Evolutionary conservation across 2,797 vertebrate genomes (phyloP), one percentile per base, ranked within the genome.

Genomic region (Bryconaethiops microstoma): DNA sequence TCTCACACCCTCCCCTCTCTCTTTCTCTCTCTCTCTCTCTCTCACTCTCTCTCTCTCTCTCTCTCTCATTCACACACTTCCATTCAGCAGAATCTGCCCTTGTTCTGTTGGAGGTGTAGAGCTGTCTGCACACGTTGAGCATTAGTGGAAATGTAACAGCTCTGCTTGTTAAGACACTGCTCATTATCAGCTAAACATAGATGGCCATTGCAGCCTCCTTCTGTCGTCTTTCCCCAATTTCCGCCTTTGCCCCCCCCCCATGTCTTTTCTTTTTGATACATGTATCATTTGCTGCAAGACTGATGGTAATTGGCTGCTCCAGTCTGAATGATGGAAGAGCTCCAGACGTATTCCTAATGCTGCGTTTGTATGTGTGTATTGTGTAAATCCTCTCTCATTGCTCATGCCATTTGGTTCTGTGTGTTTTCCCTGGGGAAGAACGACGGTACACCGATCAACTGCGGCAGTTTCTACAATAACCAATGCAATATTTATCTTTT

Each of bases 271-370:
- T 83, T 88, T 80, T 86, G 60, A 63, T 25, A 16, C 60, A 29
- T 84, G 84, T 86, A 42, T 85, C 90, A 89, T 81, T 91, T 89
- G 91, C 89, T 83, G 89, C 86, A 91, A 91, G 89, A 86, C 88
- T 87, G 92, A 91, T 87, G 88, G 84, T 90, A 86, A 39, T 67
- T 39, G 21, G 50, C 7, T 23, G 12, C 21, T 8, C 1, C 42
- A 6, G 29, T 42, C 64, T 40, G 17, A 39, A 42, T 42, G 64
- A 67, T 67, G 35, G 64, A 67, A 67, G 29, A 67, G 35, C 64
- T 67, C 64, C 64, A 67, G 64, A 50, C 12, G 14, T 21, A 42
- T 70, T 52, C 45, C 45, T 70, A 25, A 69, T 23, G n/a, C 42
- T 69, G 13, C 14, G 25, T 63, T 63, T 63, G 23, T 63, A 25